These are phyloP conservation scores for Hydroisotoma schaefferi DNA, from an alignment of 2,888 invertebrate species.

Conservation along the genomic window DNA sequence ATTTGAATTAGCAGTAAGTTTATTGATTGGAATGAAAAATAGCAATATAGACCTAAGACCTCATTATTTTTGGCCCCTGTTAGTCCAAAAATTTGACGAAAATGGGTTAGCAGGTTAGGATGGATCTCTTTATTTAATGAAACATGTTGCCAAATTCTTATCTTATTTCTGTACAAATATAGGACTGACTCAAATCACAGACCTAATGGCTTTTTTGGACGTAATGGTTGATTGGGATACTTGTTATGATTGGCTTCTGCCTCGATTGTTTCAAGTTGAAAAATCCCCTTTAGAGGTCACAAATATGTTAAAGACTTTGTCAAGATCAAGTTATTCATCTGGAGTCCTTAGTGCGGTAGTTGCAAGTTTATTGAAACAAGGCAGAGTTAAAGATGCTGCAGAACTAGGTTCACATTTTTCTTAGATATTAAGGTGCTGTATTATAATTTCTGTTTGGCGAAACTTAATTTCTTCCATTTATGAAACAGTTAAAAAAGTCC, in stretches of 20 bases:
- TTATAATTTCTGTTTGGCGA: background rate
- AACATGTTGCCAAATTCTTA: too few relatives aligned
- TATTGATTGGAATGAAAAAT: slow-evolving; percentile 26
- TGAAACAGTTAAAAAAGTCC: slow-evolving; percentile 17
- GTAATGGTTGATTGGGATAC: slow-evolving; percentile 33
- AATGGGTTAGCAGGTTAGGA: slow-evolving; percentile 20
- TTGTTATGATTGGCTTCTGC: slow-evolving; percentile 29
- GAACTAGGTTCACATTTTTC: slow-evolving; percentile 3
- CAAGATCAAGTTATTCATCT: slow-evolving; percentile 25
- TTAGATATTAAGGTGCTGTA: background rate
- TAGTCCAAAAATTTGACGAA: slow-evolving; percentile 12
- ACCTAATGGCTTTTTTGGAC: slow-evolving; percentile 21
- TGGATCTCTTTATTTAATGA: background rate
- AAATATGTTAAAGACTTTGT: slow-evolving; percentile 18
- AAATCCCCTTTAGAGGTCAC: slow-evolving; percentile 15
- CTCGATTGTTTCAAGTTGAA: slow-evolving; percentile 17
- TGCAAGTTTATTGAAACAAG: slow-evolving; percentile 22
- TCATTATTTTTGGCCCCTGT: slow-evolving; percentile 30
- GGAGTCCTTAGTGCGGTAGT: slow-evolving; percentile 29
- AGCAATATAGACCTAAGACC: slow-evolving; percentile 25
- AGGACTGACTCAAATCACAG: slow-evolving; percentile 18
- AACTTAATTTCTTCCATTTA: background rate
- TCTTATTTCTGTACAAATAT: too few relatives aligned
- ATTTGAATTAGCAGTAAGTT: slow-evolving; percentile 6
- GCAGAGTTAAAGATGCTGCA: slow-evolving; percentile 18